These are phyloP conservation scores for Drosophila ustulata DNA, from an alignment of 2,888 invertebrate genomes.

Conservation along the genomic window DNA sequence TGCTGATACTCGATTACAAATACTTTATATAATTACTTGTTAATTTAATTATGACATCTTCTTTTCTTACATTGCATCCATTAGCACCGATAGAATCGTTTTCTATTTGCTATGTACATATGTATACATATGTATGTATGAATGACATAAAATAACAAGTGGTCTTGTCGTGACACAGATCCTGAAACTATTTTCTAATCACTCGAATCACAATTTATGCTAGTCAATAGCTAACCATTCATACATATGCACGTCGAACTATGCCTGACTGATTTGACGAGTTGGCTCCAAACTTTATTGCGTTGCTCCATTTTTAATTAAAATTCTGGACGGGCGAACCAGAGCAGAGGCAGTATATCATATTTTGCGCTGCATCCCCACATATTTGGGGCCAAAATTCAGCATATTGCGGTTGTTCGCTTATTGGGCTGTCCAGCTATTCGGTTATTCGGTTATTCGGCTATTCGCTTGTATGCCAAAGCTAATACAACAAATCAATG, in stretches of 20 bases:
- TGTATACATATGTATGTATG: not conserved
- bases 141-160: not conserved
- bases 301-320: slow-evolving; percentile 17
- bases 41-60: not conserved
- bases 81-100: not conserved
- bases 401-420: slow-evolving; percentile 16
- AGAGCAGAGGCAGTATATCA: not conserved
- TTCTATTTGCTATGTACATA: no score
- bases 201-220: slow-evolving; percentile 9
- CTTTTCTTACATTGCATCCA: no score
- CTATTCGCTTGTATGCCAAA: slow-evolving; percentile 16
- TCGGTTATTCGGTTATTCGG: not conserved
- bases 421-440: slow-evolving; percentile 1
- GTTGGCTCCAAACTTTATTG: not conserved
- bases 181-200: slow-evolving; percentile 7
- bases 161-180: not conserved
- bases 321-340: slow-evolving; percentile 5
- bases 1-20: not conserved
- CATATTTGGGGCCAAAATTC: slow-evolving; percentile 12
- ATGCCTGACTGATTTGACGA: not conserved
- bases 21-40: not conserved
- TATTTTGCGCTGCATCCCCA: not conserved
- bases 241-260: not conserved
- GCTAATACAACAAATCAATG: slow-evolving; percentile 51
- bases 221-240: slow-evolving; percentile 18